These are phyloP conservation scores for Periphyllus acericola DNA, from an alignment of 2,888 invertebrate genomes.

Conservation along the genomic window DNA sequence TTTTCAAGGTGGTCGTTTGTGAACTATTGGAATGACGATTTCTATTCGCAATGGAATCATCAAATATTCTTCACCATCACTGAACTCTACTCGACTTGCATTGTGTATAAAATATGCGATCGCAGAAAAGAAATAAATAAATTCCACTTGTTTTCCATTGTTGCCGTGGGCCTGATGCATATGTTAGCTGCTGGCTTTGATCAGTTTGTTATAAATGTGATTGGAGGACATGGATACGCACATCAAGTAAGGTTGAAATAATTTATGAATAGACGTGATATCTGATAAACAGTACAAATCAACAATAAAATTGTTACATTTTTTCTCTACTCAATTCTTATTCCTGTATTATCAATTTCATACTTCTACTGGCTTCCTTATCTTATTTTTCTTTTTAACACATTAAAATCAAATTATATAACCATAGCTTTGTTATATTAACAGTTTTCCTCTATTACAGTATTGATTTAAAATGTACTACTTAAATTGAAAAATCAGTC, in stretches of 20 bases:
- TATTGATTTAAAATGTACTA: too few relatives aligned
- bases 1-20: constrained; percentile 73
- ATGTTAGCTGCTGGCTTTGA: constrained; percentile 74
- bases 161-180: constrained; percentile 73
- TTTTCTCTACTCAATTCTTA: too few relatives aligned
- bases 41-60: constrained; percentile 77
- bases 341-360: too few relatives aligned
- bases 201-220: constrained; percentile 75
- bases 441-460: too few relatives aligned
- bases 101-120: constrained; percentile 72
- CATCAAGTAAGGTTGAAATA: constrained; percentile 71
- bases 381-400: too few relatives aligned
- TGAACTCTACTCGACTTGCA: constrained; percentile 73
- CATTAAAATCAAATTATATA: too few relatives aligned
- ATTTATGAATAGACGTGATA: neutral
- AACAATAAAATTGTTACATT: too few relatives aligned
- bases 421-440: too few relatives aligned
- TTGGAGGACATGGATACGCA: constrained; percentile 74
- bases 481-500: too few relatives aligned
- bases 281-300: too few relatives aligned
- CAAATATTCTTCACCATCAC: constrained; percentile 75
- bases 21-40: constrained; percentile 79
- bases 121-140: constrained; percentile 70
- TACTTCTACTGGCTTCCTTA: too few relatives aligned
- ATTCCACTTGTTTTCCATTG: constrained; percentile 72